Percentiles rank a stretch among this genome's conserved stretches.
These are phyloP conservation scores for Agriopis aurantiaria DNA, from an alignment of 2,888 invertebrate species.

Conservation along the genomic window DNA sequence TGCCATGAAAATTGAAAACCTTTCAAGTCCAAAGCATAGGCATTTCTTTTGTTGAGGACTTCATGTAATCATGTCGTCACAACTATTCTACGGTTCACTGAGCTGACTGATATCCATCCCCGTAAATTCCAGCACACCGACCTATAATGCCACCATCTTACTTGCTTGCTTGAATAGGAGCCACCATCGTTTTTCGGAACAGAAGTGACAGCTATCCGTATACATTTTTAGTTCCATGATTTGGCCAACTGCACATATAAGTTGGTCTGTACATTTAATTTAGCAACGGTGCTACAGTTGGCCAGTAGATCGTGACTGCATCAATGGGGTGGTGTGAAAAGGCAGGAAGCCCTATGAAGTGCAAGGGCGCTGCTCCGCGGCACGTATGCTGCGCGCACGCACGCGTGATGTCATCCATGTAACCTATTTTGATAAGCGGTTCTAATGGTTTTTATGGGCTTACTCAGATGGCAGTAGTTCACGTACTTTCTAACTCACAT, in stretches of 20 bases:
- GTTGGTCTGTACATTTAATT: constrained; percentile 46
- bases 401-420: constrained; percentile 21
- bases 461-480: background rate
- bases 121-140: constrained; percentile 51
- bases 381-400: constrained; percentile 34
- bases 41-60: background rate
- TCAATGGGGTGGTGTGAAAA: constrained; percentile 72
- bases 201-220: background rate
- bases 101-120: constrained; percentile 36
- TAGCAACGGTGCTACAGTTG: constrained; percentile 59
- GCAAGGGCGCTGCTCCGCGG: constrained; percentile 66
- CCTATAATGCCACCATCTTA: constrained; percentile 8
- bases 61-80: background rate
- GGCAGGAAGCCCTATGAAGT: constrained; percentile 71
- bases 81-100: constrained; percentile 20
- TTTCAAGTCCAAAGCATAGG: too few relatives aligned
- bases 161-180: background rate
- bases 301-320: constrained; percentile 66
- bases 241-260: background rate
- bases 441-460: background rate
- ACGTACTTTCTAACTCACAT: too few relatives aligned
- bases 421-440: constrained; percentile 20
- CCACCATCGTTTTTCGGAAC: background rate
- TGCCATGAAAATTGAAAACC: too few relatives aligned
- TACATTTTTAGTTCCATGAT: constrained; percentile 2